Conservation (phyloP, 2,113 vertebrate genomes). For the Rhipidura dahli region DNA sequence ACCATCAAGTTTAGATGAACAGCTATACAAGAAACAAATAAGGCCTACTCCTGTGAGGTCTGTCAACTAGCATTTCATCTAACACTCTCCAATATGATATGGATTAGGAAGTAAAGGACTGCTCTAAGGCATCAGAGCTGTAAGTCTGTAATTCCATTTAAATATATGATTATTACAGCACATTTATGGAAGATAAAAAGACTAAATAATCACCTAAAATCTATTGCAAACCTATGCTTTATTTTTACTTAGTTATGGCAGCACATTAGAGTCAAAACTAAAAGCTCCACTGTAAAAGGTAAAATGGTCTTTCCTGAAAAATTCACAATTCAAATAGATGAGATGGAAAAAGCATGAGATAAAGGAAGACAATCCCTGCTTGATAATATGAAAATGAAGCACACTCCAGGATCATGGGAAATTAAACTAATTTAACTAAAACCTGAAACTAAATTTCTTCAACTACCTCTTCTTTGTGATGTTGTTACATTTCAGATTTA, state of each 20-base stretch:
- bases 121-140: neutral
- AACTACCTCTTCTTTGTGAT: neutral
- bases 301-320: neutral
- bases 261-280: neutral
- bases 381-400: neutral
- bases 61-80: neutral
- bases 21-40: neutral
- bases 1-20: neutral
- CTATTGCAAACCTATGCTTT: neutral
- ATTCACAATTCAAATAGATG: neutral
- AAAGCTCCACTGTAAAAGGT: neutral
- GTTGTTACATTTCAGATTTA: neutral
- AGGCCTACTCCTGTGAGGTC: neutral
- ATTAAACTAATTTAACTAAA: neutral
- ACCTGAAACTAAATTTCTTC: neutral
- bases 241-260: neutral
- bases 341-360: neutral
- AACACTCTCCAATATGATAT: neutral
- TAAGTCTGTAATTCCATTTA: neutral
- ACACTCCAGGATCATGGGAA: neutral
- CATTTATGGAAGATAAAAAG: neutral
- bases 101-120: neutral
- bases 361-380: neutral
- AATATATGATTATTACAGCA: neutral
- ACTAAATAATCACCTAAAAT: neutral